Conservation (phyloP, 2,888 invertebrate species). For the Agrilus mali region DNA sequence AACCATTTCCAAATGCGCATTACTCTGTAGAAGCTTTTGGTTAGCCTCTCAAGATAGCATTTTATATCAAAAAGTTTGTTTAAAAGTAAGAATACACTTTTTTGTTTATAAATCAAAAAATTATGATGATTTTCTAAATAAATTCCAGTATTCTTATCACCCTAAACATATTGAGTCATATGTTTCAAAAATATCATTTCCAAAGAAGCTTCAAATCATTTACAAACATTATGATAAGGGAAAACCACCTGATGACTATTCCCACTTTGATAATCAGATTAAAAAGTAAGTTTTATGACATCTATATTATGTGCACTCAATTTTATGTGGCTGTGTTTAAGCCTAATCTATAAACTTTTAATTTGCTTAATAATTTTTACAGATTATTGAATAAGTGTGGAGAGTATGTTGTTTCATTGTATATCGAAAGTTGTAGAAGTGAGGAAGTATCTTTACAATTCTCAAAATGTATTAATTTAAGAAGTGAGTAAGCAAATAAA, state of each 20-base stretch:
- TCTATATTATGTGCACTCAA: background rate
- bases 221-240: conserved; percentile 19
- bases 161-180: conserved; percentile 20
- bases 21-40: conserved; percentile 21
- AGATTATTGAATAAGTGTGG: conserved; percentile 20
- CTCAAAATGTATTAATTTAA: conserved; percentile 19
- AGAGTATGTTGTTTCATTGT: conserved; percentile 16
- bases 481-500: conserved; percentile 13
- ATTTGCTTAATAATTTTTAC: conserved; percentile 6
- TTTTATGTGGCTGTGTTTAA: background rate
- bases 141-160: conserved; percentile 2
- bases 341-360: background rate
- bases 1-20: conserved; percentile 20
- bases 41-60: conserved; percentile 20
- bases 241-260: conserved; percentile 16
- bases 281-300: conserved; percentile 14
- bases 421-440: conserved; percentile 20
- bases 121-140: background rate
- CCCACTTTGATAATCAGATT: conserved; percentile 19
- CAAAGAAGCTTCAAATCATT: conserved; percentile 18
- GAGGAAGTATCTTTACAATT: conserved; percentile 18
- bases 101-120: background rate
- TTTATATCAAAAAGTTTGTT: conserved; percentile 19
- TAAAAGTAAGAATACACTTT: conserved; percentile 15
- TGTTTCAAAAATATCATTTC: conserved; percentile 19